Conservation (phyloP, 2,797 vertebrate species). For the Pitangus sulphuratus region DNA sequence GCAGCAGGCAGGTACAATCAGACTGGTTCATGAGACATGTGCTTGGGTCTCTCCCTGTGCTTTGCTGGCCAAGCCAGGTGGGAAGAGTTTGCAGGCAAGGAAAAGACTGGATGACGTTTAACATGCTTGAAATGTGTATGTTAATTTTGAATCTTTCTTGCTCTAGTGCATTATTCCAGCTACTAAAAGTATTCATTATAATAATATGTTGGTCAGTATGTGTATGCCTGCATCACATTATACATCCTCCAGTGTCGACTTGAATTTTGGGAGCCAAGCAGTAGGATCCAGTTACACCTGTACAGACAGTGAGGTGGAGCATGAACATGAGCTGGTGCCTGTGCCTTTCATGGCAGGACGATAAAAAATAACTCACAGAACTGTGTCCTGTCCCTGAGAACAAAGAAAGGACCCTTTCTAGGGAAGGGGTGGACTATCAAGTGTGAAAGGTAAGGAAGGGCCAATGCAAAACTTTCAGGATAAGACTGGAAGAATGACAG, state of each 20-base stretch:
- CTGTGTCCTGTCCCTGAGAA: neutral
- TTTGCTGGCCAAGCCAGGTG: neutral
- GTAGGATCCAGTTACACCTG: neutral
- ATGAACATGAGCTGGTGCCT: neutral
- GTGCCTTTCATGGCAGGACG: neutral
- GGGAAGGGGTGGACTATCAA: neutral
- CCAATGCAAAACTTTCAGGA: neutral
- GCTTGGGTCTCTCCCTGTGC: neutral
- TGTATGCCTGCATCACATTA: neutral
- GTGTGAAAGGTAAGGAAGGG: neutral
- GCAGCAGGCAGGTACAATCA: neutral
- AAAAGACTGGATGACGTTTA: neutral
- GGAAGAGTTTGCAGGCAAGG: neutral
- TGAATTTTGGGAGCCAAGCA: neutral
- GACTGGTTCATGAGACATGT: accelerated
- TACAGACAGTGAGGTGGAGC: neutral
- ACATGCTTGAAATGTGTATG: neutral
- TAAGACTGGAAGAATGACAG: neutral
- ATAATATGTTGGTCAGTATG: accelerated
- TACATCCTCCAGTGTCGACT: accelerated
- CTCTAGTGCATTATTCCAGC: neutral
- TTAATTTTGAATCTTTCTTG: neutral
- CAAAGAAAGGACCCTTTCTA: neutral
- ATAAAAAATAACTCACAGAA: neutral
- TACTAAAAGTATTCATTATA: neutral